Conservation (phyloP, 2,888 invertebrate genomes). For the Philereme vetulata region DNA sequence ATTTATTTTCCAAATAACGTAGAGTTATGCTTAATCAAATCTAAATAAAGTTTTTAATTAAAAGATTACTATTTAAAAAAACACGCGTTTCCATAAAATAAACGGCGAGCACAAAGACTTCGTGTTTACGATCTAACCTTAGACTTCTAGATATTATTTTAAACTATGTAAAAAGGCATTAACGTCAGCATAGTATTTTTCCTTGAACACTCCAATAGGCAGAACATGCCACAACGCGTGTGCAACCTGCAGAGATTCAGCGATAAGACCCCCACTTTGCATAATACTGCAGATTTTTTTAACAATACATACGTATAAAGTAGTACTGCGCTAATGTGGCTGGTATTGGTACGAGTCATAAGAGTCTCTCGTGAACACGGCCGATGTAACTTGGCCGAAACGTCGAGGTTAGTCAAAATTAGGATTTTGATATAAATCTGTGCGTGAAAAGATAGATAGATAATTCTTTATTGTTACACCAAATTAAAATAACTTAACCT, state of each 20-base stretch:
- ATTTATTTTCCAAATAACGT: no score
- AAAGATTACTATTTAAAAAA: no score
- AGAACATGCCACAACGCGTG: slow-evolving; percentile 63
- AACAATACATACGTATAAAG: slow-evolving; percentile 68
- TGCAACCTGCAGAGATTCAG: slow-evolving; percentile 55
- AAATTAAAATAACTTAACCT: no score
- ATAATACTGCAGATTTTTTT: slow-evolving; percentile 80
- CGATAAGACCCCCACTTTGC: slow-evolving; percentile 68
- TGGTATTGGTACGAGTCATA: slow-evolving; percentile 40
- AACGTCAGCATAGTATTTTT: slow-evolving; percentile 34
- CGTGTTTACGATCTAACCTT: slow-evolving; percentile 28
- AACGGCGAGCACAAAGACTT: not conserved
- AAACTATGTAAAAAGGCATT: slow-evolving; percentile 31
- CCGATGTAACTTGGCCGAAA: no score
- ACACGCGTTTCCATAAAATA: slow-evolving; percentile 1
- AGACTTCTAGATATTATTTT: slow-evolving; percentile 20
- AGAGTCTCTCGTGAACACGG: no score
- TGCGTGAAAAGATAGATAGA: no score
- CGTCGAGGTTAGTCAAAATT: no score
- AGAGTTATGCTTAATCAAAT: no score
- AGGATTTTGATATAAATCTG: no score
- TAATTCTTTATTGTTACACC: no score
- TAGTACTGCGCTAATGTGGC: slow-evolving; percentile 59
- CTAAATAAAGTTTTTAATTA: no score
- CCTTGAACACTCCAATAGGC: slow-evolving; percentile 42